Percentiles rank a stretch among this genome's conserved stretches.
Evolutionary conservation across 2,888 invertebrate species (phyloP).

Genomic region (Hirtodrosophila histrioides): DNA sequence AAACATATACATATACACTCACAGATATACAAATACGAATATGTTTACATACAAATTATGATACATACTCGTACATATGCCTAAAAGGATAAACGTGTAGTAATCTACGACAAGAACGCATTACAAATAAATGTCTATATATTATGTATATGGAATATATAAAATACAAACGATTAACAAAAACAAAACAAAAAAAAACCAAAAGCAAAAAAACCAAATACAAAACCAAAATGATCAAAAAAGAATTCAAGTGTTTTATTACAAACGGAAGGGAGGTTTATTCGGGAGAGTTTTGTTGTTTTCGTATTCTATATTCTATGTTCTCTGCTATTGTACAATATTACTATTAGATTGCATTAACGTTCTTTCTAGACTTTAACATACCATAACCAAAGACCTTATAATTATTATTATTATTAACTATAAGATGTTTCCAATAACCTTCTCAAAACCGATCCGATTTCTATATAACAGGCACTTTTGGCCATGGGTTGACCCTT

Average conservation of each 20-base stretch:
- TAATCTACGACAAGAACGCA: conserved; percentile 63
- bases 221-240: conserved; percentile 32
- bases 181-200: conserved; percentile 28
- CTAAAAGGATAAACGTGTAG: conserved; percentile 76
- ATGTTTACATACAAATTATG: conserved; percentile 48
- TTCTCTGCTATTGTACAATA: too few species aligned
- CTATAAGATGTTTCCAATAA: too few species aligned
- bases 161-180: conserved; percentile 41
- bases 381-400: too few species aligned
- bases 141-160: conserved; percentile 65
- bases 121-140: conserved; percentile 74
- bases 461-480: too few species aligned
- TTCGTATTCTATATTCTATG: too few species aligned
- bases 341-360: too few species aligned
- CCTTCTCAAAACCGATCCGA: too few species aligned
- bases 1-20: conserved; percentile 24
- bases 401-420: too few species aligned
- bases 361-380: too few species aligned
- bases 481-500: too few species aligned
- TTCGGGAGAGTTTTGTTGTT: too few species aligned
- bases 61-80: conserved; percentile 72
- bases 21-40: conserved; percentile 22
- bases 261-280: background rate
- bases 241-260: conserved; percentile 10
- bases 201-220: conserved; percentile 12